Evolutionary conservation across 2,888 invertebrate species (phyloP), one percentile per base, ranked within the genome.

Genomic region (Tigriopus californicus): DNA sequence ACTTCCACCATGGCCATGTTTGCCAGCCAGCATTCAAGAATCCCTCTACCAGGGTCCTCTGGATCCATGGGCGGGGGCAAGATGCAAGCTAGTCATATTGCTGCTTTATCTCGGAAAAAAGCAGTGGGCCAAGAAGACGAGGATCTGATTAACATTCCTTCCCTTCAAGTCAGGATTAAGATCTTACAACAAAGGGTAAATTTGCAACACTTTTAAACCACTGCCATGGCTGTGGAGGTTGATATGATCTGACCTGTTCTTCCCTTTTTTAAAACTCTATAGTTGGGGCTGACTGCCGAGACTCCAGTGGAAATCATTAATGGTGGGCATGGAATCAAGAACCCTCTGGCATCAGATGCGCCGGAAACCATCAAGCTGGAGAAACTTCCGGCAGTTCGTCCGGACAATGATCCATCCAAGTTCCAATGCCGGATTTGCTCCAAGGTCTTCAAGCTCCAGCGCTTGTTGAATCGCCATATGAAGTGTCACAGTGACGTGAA

Each of bases 401-500:
- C 77, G 65, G 83, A 83, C 65, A 80, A 80, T 65, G 83, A 84
- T 66, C 82, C 64, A 25, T 48, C 61, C 46, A 64, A 64, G 70
- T 90, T 89, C 69, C 80, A 83, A 60, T 95, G 94, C 72, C 80
- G 87, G 65, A 79, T 92, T 20, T 95, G 95, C 74, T 85, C 87
- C 66, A 94, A 97, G 74, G 81, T 83, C 65, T 98, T 98, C 73
- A 85, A 82, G 62, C 77, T 97, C 65, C 94, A 94, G 72, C 83
- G 98, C 72, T 79, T 98, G 62, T 79, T 98, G 61, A 97, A 95
- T 73, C 80, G 98, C 66, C 98, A 98, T 75, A 86, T 97, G 83
- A 98, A 97, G 75, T 95, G 97, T 73, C 98, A 98, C 75, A 94
- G 92, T 61, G 94, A 97, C 70, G 85, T 95, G 62, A 98, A 98